Evolutionary conservation across 2,888 invertebrate genomes (phyloP), one percentile per base, ranked within the genome.

Genomic region (Drosophila ustulata): DNA sequence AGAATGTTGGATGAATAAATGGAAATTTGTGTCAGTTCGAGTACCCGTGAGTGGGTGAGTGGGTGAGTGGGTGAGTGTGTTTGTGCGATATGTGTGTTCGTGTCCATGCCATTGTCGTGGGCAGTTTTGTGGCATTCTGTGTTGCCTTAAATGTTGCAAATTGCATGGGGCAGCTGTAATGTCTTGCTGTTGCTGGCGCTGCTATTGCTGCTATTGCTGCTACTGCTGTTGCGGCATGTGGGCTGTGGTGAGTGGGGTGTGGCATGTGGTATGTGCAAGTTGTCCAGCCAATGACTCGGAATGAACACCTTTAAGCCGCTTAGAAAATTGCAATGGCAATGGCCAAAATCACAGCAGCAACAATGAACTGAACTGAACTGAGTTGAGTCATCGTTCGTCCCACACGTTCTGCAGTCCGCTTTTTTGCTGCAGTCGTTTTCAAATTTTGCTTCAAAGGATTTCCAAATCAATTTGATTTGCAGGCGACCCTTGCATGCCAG

Each of bases 231-330:
- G 37, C 11, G 37, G 37, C 37, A n/a, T 13, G 11, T 55, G 45
- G 25, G 25, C 28, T 18, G 50, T 43, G 23, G 28, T 30, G 11
- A 37, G 46, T 23, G 45, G 43, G 18, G 11, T 34, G 53, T 26
- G 37, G 37, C n/a, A 25, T 25, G 25, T 39, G 26, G 30, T 13
- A 45, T 25, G 32, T 34, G 32, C 51, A 25, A 55, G 59, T 56
- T 47, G 57, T 46, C 47, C 43, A 70, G 61, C 58, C 82, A 87
- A 85, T 77, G 82, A 84, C 72, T 77, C 71, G 81, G 77, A 85
- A 77, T 76, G 82, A 85, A 88, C 88, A 85, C 75, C 81, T 88
- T 88, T 85, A 88, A 88, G 88, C 88, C 83, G 81, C 86, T 88
- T 83, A 76, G 64, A 83, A 83, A 80, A 82, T 80, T 82, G 78